Conservation (phyloP, 2,888 invertebrate species). For the Cyclophora punctaria region DNA sequence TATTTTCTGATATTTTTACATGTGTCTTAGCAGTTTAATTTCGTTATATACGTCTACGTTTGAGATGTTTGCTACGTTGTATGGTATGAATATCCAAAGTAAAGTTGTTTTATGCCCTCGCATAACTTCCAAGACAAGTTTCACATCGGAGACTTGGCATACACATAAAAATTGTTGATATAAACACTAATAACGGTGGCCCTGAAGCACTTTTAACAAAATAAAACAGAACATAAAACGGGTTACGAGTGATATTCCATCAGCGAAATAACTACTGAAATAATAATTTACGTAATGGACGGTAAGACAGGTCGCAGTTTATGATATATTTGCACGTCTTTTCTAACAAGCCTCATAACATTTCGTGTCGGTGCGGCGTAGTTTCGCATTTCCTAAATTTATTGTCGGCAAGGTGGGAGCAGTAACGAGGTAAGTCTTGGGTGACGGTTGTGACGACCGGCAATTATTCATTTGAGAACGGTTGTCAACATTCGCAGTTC, state of each 20-base stretch:
- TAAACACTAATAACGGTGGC: background rate
- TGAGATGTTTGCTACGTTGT: too few relatives aligned
- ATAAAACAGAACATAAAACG: too few relatives aligned
- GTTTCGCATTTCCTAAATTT: conserved; percentile 27
- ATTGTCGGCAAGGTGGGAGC: conserved; percentile 21
- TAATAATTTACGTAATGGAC: conserved; percentile 4
- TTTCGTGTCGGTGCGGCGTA: conserved; percentile 17
- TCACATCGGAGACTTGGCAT: too few relatives aligned
- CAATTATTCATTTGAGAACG: conserved; percentile 31
- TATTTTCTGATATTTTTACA: too few relatives aligned
- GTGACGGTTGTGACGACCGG: conserved; percentile 27
- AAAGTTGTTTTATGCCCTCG: too few relatives aligned
- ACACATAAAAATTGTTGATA: background rate
- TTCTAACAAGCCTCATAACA: conserved; percentile 20
- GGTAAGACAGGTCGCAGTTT: conserved; percentile 1
- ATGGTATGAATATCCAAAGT: too few relatives aligned
- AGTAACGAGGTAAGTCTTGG: conserved; percentile 27
- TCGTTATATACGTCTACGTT: too few relatives aligned
- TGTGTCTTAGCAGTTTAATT: too few relatives aligned
- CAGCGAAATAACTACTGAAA: background rate
- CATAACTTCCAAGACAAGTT: too few relatives aligned
- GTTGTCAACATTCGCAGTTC: conserved; percentile 22
- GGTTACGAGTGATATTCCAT: too few relatives aligned
- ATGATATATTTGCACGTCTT: conserved; percentile 1
- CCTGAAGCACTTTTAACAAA: too few relatives aligned